Evolutionary conservation across 2,797 vertebrate genomes (phyloP), one percentile per base, ranked within the genome.

Genomic region (Urophycis tenuis): DNA sequence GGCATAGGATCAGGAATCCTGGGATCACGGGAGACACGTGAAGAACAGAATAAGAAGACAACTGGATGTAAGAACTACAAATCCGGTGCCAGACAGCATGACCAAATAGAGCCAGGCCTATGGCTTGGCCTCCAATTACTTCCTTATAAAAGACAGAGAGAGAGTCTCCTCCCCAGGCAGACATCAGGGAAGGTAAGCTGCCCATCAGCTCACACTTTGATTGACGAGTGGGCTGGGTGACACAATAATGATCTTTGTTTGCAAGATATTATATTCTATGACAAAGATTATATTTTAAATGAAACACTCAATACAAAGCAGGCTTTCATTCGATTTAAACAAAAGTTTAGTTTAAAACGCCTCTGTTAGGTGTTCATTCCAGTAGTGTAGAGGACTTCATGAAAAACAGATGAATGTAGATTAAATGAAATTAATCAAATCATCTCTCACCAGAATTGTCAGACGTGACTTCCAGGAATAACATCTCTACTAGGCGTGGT

Each of bases 111-210:
- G 92, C 36, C 53, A 73, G 64, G 71, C 79, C 74, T 74, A 12
- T 76, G 83, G 45, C 77, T 84, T 73, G 79, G 78, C 80, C 82
- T 84, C 81, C 85, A 15, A 81, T 84, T 86, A 83, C 72, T 77
- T 77, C 72, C 25, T 60, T 90, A 91, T 88, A 92, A 90, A 83
- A 85, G 85, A 79, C 70, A 53, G 75, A 79, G 75, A 76, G 73
- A 77, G 60, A 10, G 74, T 74, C 75, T 77, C 74, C 79, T 79
- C 76, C 9, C 29, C 71, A 71, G 74, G 89, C 83, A 84, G 83
- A 77, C 82, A 75, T 92, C 83, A 92, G 93, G 81, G 83, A 90
- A 91, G 90, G 91, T 91, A 87, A 45, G 89, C 79, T 71, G 80
- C 72, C 75, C n/a, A 4, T 1, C 34, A 22, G 29, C 33, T 39